Percentiles rank a stretch among this genome's conserved stretches.
Evolutionary conservation across 2,888 invertebrate species (phyloP).

Genomic region (Scelioninae gen. 2): DNA sequence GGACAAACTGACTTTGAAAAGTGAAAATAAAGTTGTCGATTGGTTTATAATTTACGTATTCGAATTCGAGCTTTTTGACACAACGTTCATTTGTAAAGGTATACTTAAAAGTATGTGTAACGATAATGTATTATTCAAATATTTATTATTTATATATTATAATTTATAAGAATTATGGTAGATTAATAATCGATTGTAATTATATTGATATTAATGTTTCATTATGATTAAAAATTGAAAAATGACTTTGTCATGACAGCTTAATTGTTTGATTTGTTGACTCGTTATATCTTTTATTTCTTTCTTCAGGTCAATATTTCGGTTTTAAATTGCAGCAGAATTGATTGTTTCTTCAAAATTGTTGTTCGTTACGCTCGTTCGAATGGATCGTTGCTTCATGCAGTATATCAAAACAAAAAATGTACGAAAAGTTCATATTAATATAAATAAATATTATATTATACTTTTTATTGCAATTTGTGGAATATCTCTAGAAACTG

Average conservation of each 20-base stretch:
- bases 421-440: too few species aligned
- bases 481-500: too few species aligned
- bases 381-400: too few species aligned
- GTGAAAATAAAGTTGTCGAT: slow-evolving; percentile 12
- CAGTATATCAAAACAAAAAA: too few species aligned
- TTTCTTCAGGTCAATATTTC: neutral
- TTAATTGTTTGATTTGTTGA: slow-evolving; percentile 35
- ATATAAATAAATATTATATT: too few species aligned
- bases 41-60: slow-evolving; percentile 33
- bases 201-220: slow-evolving; percentile 58
- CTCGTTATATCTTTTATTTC: neutral
- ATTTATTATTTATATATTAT: slow-evolving; percentile 53
- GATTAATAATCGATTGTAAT: slow-evolving; percentile 57
- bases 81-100: slow-evolving; percentile 45
- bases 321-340: too few species aligned
- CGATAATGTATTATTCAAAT: slow-evolving; percentile 46
- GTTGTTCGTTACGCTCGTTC: too few species aligned
- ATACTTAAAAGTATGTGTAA: slow-evolving; percentile 50
- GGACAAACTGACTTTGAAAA: slow-evolving; percentile 27
- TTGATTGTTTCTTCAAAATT: too few species aligned
- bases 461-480: too few species aligned
- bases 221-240: slow-evolving; percentile 59
- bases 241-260: slow-evolving; percentile 38
- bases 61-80: slow-evolving; percentile 42
- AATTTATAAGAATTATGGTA: slow-evolving; percentile 54